A percentile compares a stretch with the other conserved stretches of the same genome.
phyloP scores from a whole-genome alignment of 2,888 invertebrate species.

The Luffia ferchaultella region DNA sequence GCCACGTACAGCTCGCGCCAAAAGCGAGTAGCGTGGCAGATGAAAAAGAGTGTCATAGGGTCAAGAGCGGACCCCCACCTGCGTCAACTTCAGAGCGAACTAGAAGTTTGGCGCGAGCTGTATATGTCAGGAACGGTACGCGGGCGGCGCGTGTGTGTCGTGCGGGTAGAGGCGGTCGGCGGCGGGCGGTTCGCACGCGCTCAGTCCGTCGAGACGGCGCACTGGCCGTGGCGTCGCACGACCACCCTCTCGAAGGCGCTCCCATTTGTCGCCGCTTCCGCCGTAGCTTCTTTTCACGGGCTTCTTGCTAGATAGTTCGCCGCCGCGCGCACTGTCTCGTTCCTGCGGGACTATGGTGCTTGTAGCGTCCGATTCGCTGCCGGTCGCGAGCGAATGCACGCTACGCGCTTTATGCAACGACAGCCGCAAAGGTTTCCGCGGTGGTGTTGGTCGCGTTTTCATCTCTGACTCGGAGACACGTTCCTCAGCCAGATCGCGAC shows the following conservation, averaged over 20 bases:
- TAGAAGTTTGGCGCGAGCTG: too few relatives aligned
- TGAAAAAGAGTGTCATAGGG: too few relatives aligned
- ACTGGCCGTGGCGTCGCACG: slow-evolving; percentile 48
- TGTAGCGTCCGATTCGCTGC: slow-evolving; percentile 50
- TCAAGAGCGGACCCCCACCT: too few relatives aligned
- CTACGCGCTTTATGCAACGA: slow-evolving; percentile 86
- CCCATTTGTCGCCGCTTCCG: slow-evolving; percentile 34
- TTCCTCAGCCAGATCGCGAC: slow-evolving; percentile 50
- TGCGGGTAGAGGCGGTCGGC: slow-evolving; percentile 48
- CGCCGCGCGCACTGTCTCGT: slow-evolving; percentile 64
- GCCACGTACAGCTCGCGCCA: too few relatives aligned
- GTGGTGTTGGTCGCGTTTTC: slow-evolving; percentile 77
- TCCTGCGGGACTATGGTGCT: slow-evolving; percentile 31
- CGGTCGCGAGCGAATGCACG: slow-evolving; percentile 72
- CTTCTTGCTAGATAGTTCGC: slow-evolving; percentile 34
- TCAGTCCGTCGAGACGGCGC: slow-evolving; percentile 28
- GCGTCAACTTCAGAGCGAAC: too few relatives aligned
- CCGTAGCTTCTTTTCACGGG: slow-evolving; percentile 69
- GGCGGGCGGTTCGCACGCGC: slow-evolving; percentile 31
- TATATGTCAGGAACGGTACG: not conserved
- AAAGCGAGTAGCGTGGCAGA: too few relatives aligned
- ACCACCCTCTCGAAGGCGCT: slow-evolving; percentile 20
- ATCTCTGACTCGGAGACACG: slow-evolving; percentile 33
- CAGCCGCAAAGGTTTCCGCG: slow-evolving; percentile 83
- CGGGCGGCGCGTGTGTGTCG: slow-evolving; percentile 19